These are phyloP conservation scores for Streptopelia turtur DNA, from an alignment of 2,797 vertebrate species.

Conservation along the genomic window DNA sequence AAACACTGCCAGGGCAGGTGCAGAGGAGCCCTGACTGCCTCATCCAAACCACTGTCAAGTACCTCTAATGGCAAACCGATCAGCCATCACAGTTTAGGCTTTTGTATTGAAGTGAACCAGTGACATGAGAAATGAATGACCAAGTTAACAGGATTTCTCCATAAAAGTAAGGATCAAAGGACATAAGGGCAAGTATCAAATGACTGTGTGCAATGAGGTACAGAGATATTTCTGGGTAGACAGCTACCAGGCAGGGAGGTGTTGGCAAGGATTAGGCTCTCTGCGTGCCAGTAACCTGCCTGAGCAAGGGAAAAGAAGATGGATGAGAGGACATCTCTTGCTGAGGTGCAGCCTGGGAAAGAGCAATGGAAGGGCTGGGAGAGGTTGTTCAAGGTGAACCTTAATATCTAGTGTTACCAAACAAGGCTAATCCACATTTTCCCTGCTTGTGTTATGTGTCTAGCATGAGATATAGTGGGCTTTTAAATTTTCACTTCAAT, in stretches of 20 bases:
- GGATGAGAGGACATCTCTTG: neutral
- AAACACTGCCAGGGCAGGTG: neutral
- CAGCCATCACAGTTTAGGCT: neutral
- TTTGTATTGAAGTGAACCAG: neutral
- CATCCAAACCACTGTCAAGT: neutral
- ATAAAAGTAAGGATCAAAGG: too few relatives aligned
- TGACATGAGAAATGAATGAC: neutral
- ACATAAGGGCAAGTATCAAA: neutral
- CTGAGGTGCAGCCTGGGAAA: neutral
- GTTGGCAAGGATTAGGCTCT: neutral
- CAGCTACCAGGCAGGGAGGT: neutral
- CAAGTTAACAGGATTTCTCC: neutral
- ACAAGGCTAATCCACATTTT: neutral
- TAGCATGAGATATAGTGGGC: fast-evolving
- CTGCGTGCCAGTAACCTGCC: neutral
- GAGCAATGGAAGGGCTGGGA: neutral
- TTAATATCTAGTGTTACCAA: neutral
- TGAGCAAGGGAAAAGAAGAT: neutral
- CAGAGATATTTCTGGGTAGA: neutral
- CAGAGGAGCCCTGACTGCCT: neutral
- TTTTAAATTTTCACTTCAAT: neutral
- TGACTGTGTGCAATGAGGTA: fast-evolving
- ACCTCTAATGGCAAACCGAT: neutral
- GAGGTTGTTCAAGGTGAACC: neutral
- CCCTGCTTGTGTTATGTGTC: neutral